These are phyloP conservation scores for Gambusia holbrooki DNA, from an alignment of 2,113 vertebrate species.

Conservation along the genomic window DNA sequence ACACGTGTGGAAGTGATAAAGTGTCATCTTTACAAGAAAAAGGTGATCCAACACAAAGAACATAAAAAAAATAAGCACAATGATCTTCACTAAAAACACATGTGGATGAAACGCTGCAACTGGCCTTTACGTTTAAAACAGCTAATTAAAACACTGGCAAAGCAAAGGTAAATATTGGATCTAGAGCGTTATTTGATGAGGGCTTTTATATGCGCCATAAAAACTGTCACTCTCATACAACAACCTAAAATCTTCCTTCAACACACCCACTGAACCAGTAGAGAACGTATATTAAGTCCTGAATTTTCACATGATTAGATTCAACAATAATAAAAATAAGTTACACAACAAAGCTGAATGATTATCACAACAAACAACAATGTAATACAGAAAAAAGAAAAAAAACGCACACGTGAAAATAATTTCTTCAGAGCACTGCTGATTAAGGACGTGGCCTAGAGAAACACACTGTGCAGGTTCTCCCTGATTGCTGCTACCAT, in stretches of 20 bases:
- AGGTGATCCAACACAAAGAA: neutral
- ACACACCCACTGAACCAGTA: conserved; percentile 47
- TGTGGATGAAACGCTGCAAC: conserved; percentile 29
- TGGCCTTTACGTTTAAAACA: conserved; percentile 25
- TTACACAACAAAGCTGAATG: conserved; percentile 25
- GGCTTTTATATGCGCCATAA: conserved; percentile 75
- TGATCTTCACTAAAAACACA: conserved; percentile 45
- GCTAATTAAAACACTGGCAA: conserved; percentile 39
- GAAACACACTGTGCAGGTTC: conserved; percentile 49
- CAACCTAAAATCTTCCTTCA: conserved; percentile 26
- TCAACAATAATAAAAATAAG: conserved; percentile 28
- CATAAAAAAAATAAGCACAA: conserved; percentile 20
- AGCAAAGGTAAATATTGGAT: conserved; percentile 78
- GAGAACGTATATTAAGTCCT: conserved; percentile 27
- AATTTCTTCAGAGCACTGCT: conserved; percentile 39
- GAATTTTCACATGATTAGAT: conserved; percentile 16
- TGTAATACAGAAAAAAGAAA: conserved; percentile 14
- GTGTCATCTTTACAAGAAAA: conserved; percentile 10
- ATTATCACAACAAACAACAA: conserved; percentile 37
- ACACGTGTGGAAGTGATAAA: conserved; percentile 31
- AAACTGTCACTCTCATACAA: conserved; percentile 14
- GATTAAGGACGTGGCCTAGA: conserved; percentile 41
- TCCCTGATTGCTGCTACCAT: conserved; percentile 73
- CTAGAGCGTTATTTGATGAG: conserved; percentile 67
- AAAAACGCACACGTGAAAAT: neutral